Base-by-base conservation (phyloP, 2,113 vertebrate species). In the Platichthys stellatus region DNA sequence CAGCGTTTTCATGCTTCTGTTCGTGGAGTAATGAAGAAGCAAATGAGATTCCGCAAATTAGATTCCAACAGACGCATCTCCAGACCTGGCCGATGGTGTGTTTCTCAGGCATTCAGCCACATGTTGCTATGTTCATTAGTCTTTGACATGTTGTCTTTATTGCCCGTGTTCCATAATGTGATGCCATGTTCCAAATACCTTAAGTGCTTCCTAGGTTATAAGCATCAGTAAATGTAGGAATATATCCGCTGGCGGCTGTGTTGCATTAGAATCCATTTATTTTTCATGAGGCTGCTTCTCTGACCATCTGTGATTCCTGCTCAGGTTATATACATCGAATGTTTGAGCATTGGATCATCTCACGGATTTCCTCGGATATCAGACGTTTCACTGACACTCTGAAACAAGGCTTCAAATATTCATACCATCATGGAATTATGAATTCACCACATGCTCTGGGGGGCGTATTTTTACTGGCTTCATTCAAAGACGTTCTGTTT, bases 331-430 rank as follows among this genome's bases (percentile, higher is more conserved):
- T 31, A 31, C 31, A 31, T 31, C 6, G 31, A 31, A 31, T 18
- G 17, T 51, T 18, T 51, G 47, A 8, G 49, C 62, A 35, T 79
- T 59, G 13, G 21, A 70, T 81, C 2, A 68, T 43, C 8, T 24
- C 24, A 28, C 35, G 81, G 28, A 45, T 65, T 56, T 72, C 31
- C 73, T 65, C 31, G 35, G 35, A 67, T 10, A 21, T 79, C 64
- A 58, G 61, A 75, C 15, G 14, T 71, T 57, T 51, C 63, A 58
- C 31, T 78, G 67, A 65, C 59, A 66, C 57, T 53, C 28, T 49
- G 56, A 80, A 71, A 63, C 69, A 78, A 66, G 77, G 61, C 66
- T 57, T 87, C 24, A 82, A 74, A 80, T 86, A 83, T 89, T 90
- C 58, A 88, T 83, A 45, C 40, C 49, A 49, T 68, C 18, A 7